Evolutionary conservation across 2,888 invertebrate species (phyloP).

Genomic region (Polydrusus cervinus): DNA sequence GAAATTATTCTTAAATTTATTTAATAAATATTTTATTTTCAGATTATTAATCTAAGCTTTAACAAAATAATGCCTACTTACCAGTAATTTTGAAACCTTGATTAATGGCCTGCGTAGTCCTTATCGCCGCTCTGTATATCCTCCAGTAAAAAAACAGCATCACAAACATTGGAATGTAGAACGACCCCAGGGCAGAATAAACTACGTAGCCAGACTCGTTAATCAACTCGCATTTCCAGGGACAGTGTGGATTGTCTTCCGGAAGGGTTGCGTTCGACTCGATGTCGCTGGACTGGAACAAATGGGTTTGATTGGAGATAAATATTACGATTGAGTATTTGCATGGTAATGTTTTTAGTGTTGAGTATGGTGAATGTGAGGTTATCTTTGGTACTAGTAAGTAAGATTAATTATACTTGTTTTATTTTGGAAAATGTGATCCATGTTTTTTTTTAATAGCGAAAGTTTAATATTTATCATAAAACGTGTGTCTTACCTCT

Average conservation of each 20-base stretch:
- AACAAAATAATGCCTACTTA: slow-evolving; percentile 57
- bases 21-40: no score
- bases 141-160: slow-evolving; percentile 99
- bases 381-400: no score
- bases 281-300: slow-evolving; percentile 62
- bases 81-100: slow-evolving; percentile 89
- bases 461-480: no score
- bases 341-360: background rate
- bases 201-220: slow-evolving; percentile 97
- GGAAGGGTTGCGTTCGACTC: slow-evolving; percentile 52
- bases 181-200: slow-evolving; percentile 97
- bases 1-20: no score
- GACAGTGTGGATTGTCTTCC: slow-evolving; percentile 77
- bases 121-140: slow-evolving; percentile 94
- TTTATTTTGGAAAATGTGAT: no score
- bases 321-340: slow-evolving; percentile 2
- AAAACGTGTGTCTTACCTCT: no score
- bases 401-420: no score
- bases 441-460: no score
- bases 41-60: no score
- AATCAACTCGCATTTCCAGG: slow-evolving; percentile 92
- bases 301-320: slow-evolving; percentile 46
- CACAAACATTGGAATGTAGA: slow-evolving; percentile 97
- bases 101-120: slow-evolving; percentile 94
- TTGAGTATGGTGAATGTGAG: background rate